phyloP scores from a whole-genome alignment of 2,888 invertebrate species.

The Ormia ochracea region DNA sequence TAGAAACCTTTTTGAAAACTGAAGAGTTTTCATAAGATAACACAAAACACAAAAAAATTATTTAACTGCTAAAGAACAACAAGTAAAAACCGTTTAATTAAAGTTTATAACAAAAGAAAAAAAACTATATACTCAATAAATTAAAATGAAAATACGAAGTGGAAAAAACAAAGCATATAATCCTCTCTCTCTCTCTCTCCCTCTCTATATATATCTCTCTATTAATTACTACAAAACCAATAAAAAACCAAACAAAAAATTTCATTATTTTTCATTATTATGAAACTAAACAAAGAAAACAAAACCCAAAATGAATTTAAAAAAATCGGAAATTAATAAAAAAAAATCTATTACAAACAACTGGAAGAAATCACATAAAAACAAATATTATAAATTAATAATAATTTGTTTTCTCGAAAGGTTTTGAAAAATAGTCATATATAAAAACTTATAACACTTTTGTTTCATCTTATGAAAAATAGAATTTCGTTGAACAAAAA shows the following conservation, averaged over 20 bases:
- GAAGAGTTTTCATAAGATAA: slow-evolving; percentile 27
- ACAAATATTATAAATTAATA: not conserved
- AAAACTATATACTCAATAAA: slow-evolving; percentile 48
- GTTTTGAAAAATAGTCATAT: not conserved
- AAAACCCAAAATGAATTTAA: not conserved
- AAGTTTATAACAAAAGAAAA: slow-evolving; percentile 30
- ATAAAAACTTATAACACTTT: slow-evolving; percentile 15
- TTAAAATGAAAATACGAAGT: slow-evolving; percentile 24
- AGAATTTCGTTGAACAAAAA: slow-evolving; percentile 25
- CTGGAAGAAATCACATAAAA: slow-evolving; percentile 40
- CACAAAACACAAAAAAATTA: slow-evolving; percentile 38
- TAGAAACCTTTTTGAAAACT: slow-evolving; percentile 41
- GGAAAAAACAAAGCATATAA: slow-evolving; percentile 50
- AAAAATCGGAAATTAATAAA: slow-evolving; percentile 31
- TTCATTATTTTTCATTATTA: slow-evolving; percentile 59
- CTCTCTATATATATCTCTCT: slow-evolving; percentile 52
- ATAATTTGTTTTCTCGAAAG: slow-evolving; percentile 11
- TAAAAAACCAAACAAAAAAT: slow-evolving; percentile 35
- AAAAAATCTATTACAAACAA: slow-evolving; percentile 36
- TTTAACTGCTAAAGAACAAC: slow-evolving; percentile 53
- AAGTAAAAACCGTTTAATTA: slow-evolving; percentile 47
- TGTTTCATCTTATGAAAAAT: slow-evolving; percentile 22
- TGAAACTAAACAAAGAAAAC: slow-evolving; percentile 22
- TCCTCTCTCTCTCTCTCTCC: slow-evolving; percentile 49
- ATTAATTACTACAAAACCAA: slow-evolving; percentile 49